Percentiles rank a stretch among this genome's conserved stretches.
These are phyloP conservation scores for Meandrusa payeni DNA, from an alignment of 2,888 invertebrate species.

Conservation along the genomic window DNA sequence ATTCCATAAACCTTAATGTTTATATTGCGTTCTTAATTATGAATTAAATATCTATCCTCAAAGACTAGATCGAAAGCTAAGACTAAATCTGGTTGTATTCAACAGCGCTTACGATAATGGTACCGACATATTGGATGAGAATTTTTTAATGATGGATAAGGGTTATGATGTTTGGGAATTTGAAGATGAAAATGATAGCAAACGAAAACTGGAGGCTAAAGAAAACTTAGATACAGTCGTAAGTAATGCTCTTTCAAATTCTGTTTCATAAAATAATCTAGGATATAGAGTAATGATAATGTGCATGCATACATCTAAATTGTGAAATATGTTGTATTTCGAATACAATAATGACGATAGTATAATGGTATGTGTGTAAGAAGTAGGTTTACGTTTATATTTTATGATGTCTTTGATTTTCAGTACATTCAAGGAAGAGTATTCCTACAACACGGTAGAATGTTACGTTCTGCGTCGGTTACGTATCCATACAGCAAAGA, in stretches of 20 bases:
- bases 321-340: too few relatives aligned
- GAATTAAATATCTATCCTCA: too few relatives aligned
- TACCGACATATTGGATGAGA: conserved; percentile 53
- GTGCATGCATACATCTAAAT: too few relatives aligned
- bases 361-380: too few relatives aligned
- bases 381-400: too few relatives aligned
- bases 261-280: too few relatives aligned
- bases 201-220: conserved; percentile 50
- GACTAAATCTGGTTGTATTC: too few relatives aligned
- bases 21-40: too few relatives aligned
- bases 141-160: conserved; percentile 54
- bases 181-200: conserved; percentile 51
- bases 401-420: conserved; percentile 36
- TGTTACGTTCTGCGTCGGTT: conserved; percentile 84
- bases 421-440: conserved; percentile 89
- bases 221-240: conserved; percentile 62
- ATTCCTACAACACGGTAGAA: conserved; percentile 86
- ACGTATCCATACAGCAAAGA: conserved; percentile 72
- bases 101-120: conserved; percentile 59
- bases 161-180: conserved; percentile 68
- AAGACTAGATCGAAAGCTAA: too few relatives aligned
- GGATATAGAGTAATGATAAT: too few relatives aligned
- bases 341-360: too few relatives aligned
- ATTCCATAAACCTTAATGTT: too few relatives aligned
- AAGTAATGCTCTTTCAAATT: not conserved